Evolutionary conservation across 2,113 vertebrate species (phyloP).

Genomic region (Syngnathus typhle): DNA sequence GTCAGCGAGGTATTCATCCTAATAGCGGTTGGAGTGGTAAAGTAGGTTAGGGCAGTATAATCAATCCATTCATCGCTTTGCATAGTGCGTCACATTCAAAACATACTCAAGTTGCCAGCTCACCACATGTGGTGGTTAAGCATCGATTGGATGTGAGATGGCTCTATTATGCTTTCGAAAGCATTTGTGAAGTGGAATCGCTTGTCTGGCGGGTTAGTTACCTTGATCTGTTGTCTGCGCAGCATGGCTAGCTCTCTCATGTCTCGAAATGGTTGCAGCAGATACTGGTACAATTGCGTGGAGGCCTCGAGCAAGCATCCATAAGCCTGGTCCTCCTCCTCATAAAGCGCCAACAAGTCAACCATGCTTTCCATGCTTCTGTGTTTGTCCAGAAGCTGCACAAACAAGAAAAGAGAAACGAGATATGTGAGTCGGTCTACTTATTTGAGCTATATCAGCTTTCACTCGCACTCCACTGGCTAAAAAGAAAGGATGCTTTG

Average conservation of each 20-base stretch:
- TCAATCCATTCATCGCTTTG: neutral
- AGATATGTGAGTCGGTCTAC: neutral
- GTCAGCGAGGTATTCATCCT: neutral
- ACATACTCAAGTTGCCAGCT: too few species aligned
- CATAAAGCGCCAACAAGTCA: conserved; percentile 86
- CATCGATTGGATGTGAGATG: neutral
- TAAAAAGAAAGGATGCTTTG: conserved; percentile 22
- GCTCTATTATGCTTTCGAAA: neutral
- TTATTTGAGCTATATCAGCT: neutral
- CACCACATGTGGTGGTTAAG: too few species aligned
- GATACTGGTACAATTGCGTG: conserved; percentile 91
- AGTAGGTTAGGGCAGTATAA: neutral
- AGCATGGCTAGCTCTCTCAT: conserved; percentile 98
- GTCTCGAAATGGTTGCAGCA: conserved; percentile 95
- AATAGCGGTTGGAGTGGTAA: neutral
- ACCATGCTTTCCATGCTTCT: conserved; percentile 90
- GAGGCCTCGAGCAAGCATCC: conserved; percentile 86
- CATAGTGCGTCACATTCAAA: too few species aligned
- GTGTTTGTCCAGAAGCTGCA: conserved; percentile 89
- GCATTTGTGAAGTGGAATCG: neutral
- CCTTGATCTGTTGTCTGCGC: conserved; percentile 96
- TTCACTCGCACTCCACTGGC: conserved; percentile 6
- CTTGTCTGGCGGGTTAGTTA: conserved; percentile 42
- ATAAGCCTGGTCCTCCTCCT: conserved; percentile 91
- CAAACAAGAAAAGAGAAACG: neutral